Evolutionary conservation across 2,888 invertebrate species (phyloP).

Genomic region (Cistogaster globosa): DNA sequence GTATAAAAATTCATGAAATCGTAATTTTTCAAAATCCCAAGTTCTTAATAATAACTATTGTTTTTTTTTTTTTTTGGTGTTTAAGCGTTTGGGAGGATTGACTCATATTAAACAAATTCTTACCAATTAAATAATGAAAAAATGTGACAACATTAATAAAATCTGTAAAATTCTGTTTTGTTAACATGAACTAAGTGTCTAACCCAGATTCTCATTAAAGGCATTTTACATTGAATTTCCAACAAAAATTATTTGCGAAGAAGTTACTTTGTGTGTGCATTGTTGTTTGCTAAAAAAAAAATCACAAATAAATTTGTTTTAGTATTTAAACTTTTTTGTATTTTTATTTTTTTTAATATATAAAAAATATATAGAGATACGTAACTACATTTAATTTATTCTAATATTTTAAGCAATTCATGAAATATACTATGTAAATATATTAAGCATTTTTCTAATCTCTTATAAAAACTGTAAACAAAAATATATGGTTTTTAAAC

Average conservation of each 20-base stretch:
- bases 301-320: no score
- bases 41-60: not conserved
- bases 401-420: no score
- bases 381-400: no score
- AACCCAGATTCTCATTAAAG: slow-evolving; percentile 60
- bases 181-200: slow-evolving; percentile 38
- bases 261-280: slow-evolving; percentile 14
- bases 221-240: slow-evolving; percentile 43
- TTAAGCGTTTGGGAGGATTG: slow-evolving; percentile 28
- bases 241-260: slow-evolving; percentile 43
- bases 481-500: no score
- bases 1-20: no score
- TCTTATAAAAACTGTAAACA: no score
- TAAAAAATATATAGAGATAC: no score
- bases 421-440: no score
- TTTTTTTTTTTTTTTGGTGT: not conserved
- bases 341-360: no score
- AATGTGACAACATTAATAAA: slow-evolving; percentile 46
- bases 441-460: no score
- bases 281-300: no score
- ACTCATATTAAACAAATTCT: slow-evolving; percentile 3
- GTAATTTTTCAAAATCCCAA: not conserved
- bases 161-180: slow-evolving; percentile 27
- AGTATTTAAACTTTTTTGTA: no score
- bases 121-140: slow-evolving; percentile 7